Conservation (phyloP, 2,888 invertebrate species). For the Xylota sylvarum region DNA sequence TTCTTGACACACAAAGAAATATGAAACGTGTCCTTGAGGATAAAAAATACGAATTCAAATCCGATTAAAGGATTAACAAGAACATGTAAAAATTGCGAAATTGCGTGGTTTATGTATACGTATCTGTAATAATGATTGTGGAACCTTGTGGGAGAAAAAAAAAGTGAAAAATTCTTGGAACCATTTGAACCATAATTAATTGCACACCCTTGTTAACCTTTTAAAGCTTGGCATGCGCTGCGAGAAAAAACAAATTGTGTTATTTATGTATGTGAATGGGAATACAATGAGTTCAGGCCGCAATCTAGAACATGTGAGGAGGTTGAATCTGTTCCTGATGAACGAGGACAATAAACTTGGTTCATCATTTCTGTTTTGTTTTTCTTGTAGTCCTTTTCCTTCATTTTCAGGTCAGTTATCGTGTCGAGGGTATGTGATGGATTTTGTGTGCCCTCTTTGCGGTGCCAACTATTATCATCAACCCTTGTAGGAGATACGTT, state of each 20-base stretch:
- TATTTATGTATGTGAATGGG: no score
- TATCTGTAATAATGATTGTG: conserved; percentile 4
- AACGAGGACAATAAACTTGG: conserved; percentile 67
- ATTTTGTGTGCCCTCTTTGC: conserved; percentile 62
- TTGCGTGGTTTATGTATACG: conserved; percentile 12
- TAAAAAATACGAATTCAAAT: conserved; percentile 18
- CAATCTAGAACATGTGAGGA: conserved; percentile 40
- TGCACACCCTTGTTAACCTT: background rate
- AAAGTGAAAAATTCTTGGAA: conserved; percentile 6
- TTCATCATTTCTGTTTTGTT: conserved; percentile 36
- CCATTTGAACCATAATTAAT: conserved; percentile 6
- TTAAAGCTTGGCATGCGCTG: conserved; percentile 6
- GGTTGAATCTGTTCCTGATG: conserved; percentile 66
- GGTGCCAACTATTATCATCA: conserved; percentile 56
- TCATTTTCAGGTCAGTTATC: conserved; percentile 71
- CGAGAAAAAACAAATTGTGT: background rate
- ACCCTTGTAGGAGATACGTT: conserved; percentile 13
- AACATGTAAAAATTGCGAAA: conserved; percentile 16
- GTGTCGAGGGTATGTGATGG: conserved; percentile 68
- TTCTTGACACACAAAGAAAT: conserved; percentile 12
- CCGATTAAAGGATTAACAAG: conserved; percentile 44
- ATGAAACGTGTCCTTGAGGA: conserved; percentile 9
- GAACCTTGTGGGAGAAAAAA: background rate
- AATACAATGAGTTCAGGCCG: background rate
- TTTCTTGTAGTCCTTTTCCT: conserved; percentile 42